Percentiles rank a stretch among this genome's conserved stretches.
These are phyloP conservation scores for Sorex araneus DNA, from an alignment of 2,113 vertebrate species.

Conservation along the genomic window DNA sequence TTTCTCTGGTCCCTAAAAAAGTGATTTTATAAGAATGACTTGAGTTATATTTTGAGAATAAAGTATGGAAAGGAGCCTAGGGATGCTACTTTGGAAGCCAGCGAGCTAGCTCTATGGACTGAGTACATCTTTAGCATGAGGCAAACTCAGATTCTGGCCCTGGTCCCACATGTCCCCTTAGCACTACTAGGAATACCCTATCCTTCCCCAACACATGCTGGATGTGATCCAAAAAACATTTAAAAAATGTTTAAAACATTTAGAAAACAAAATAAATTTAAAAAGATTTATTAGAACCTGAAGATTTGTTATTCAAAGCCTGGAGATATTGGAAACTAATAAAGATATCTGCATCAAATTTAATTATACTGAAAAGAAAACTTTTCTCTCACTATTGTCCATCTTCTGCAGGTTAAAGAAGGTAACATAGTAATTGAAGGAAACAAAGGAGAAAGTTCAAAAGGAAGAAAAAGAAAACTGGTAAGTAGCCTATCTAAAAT, in stretches of 20 bases:
- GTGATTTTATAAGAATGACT: slow-evolving; percentile 15
- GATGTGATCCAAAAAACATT: no score
- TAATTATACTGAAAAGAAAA: slow-evolving; percentile 21
- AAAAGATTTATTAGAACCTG: no score
- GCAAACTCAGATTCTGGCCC: no score
- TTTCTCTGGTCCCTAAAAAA: neutral
- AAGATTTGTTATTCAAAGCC: neutral
- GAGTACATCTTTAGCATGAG: no score
- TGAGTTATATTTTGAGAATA: slow-evolving; percentile 30
- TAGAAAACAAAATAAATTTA: no score
- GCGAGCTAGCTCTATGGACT: no score
- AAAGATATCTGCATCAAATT: slow-evolving; percentile 1
- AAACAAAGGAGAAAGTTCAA: slow-evolving; percentile 39
- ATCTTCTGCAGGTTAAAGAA: slow-evolving; percentile 62
- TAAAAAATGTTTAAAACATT: no score
- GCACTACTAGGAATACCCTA: no score
- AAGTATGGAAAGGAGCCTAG: neutral
- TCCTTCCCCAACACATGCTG: no score
- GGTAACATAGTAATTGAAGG: slow-evolving; percentile 10
- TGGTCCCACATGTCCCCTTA: no score
- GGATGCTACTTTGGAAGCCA: no score
- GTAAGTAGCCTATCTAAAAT: slow-evolving; percentile 48
- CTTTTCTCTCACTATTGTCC: neutral
- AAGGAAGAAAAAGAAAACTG: slow-evolving; percentile 55
- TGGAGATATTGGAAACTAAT: slow-evolving; percentile 26